Evolutionary conservation across 2,888 invertebrate species (phyloP).

Genomic region (Caenorhabditis macrosperma): DNA sequence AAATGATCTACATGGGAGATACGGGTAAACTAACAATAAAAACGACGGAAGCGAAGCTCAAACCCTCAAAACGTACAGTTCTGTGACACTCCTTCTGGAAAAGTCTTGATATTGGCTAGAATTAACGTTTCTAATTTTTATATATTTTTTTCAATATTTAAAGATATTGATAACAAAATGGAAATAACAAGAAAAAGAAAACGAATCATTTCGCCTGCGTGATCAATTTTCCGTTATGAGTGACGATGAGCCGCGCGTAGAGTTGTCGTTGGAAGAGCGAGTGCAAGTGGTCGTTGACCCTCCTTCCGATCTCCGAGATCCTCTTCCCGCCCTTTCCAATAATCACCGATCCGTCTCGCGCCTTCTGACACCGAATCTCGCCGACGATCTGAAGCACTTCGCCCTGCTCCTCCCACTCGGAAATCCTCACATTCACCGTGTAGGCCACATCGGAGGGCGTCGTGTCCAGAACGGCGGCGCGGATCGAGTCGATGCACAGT

Average conservation of each 20-base stretch:
- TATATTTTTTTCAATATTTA: no score
- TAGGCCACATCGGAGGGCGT: slow-evolving; percentile 89
- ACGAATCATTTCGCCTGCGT: slow-evolving; percentile 33
- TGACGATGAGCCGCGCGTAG: slow-evolving; percentile 65
- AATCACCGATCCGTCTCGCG: slow-evolving; percentile 69
- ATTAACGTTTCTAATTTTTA: no score
- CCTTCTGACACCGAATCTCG: slow-evolving; percentile 72
- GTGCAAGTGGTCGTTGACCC: slow-evolving; percentile 70
- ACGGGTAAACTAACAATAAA: no score
- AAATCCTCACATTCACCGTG: slow-evolving; percentile 80
- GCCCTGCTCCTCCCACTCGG: slow-evolving; percentile 72
- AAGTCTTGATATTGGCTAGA: no score
- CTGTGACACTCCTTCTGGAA: no score
- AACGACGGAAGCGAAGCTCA: no score
- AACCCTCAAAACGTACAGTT: no score
- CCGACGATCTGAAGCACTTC: slow-evolving; percentile 71
- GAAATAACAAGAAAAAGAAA: neutral
- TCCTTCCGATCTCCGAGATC: slow-evolving; percentile 62
- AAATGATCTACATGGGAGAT: no score
- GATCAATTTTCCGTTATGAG: slow-evolving; percentile 64
- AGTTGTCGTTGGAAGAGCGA: slow-evolving; percentile 71
- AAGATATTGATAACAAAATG: neutral
- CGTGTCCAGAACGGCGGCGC: slow-evolving; percentile 89
- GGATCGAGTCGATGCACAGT: slow-evolving; percentile 85
- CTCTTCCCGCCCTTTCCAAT: slow-evolving; percentile 59